A percentile compares a stretch with the other conserved stretches of the same genome.
Evolutionary conservation across 2,797 vertebrate genomes (phyloP).

Genomic region (Hephaestus fuliginosus): DNA sequence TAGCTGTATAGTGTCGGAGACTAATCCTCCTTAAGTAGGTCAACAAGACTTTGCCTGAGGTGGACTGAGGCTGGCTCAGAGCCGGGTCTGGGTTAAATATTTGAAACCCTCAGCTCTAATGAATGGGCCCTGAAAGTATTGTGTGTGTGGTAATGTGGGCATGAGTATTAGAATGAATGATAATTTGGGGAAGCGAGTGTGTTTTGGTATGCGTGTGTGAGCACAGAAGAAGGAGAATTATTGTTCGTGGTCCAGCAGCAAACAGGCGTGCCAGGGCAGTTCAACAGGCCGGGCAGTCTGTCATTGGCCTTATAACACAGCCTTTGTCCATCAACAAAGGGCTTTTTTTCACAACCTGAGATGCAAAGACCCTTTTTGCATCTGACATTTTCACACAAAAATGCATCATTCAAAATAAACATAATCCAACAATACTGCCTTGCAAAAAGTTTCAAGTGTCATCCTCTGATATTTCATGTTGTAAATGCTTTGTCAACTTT

Average conservation of each 20-base stretch:
- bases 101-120: slow-evolving; percentile 22
- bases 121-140: slow-evolving; percentile 23
- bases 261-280: slow-evolving; percentile 46
- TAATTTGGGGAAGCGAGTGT: slow-evolving; percentile 45
- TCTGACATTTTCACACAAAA: slow-evolving; percentile 23
- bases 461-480: not conserved
- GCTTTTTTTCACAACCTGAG: slow-evolving; percentile 40
- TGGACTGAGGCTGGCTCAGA: not conserved
- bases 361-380: slow-evolving; percentile 27
- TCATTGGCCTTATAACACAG: slow-evolving; percentile 45
- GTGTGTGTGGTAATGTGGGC: slow-evolving; percentile 11
- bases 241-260: slow-evolving; percentile 65
- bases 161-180: slow-evolving; percentile 43
- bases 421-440: not conserved
- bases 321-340: slow-evolving; percentile 67
- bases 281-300: slow-evolving; percentile 64
- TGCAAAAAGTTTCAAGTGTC: not conserved
- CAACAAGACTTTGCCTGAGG: slow-evolving; percentile 1
- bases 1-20: slow-evolving; percentile 5
- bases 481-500: not conserved
- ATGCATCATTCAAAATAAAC: slow-evolving; percentile 1
- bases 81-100: slow-evolving; percentile 11
- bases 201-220: slow-evolving; percentile 43
- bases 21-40: slow-evolving; percentile 16
- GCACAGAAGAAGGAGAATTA: slow-evolving; percentile 61